A percentile compares a stretch with the other conserved stretches of the same genome.
These are phyloP conservation scores for Morinoia aosen DNA, from an alignment of 2,888 invertebrate genomes.

Conservation along the genomic window DNA sequence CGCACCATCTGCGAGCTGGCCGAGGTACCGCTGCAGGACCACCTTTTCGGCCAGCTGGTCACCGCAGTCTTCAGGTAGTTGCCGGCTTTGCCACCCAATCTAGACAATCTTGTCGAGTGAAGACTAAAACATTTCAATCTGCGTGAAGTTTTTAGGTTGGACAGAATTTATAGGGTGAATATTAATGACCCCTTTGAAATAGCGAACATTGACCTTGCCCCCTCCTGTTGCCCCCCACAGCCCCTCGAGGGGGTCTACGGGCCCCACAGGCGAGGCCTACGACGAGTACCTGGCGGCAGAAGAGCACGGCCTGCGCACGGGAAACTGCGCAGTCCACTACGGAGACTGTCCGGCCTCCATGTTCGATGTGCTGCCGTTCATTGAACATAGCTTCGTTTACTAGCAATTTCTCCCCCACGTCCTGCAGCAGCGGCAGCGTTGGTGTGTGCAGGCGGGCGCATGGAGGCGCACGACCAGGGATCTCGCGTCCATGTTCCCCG, in stretches of 20 bases:
- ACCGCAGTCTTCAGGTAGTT: slow-evolving; percentile 15
- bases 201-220: too few species aligned
- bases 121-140: too few species aligned
- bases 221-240: neutral
- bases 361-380: neutral
- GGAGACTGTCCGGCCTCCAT: slow-evolving; percentile 14
- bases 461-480: too few species aligned
- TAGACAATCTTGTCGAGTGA: too few species aligned
- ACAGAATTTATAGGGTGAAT: too few species aligned
- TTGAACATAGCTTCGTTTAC: neutral
- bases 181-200: too few species aligned
- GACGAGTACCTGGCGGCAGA: slow-evolving; percentile 35
- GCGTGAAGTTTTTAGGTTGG: too few species aligned
- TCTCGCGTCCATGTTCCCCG: too few species aligned
- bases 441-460: too few species aligned
- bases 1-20: slow-evolving; percentile 25
- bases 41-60: slow-evolving; percentile 23
- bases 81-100: too few species aligned
- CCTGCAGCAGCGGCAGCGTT: too few species aligned
- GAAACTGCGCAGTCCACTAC: neutral
- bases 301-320: neutral
- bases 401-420: too few species aligned
- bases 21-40: neutral
- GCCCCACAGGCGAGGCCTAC: neutral
- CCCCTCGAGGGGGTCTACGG: neutral